A percentile compares a stretch with the other conserved stretches of the same genome.
Evolutionary conservation across 1,140 invertebrate genomes (phyloP).

Genomic region (Drosophila micromelanica): DNA sequence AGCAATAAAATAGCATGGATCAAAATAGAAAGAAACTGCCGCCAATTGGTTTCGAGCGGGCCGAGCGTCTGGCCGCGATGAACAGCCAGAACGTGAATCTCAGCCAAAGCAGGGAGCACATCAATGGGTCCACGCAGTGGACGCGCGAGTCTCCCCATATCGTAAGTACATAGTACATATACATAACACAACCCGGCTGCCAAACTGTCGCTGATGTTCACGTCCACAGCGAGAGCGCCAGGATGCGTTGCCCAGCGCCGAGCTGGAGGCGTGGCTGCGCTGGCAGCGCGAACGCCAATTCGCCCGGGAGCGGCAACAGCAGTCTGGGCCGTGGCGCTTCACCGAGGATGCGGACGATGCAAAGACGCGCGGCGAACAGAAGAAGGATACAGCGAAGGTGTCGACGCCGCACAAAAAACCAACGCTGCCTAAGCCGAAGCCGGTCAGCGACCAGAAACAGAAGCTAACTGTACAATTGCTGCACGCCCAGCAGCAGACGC

Average conservation of each 20-base stretch:
- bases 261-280: slow-evolving; percentile 20
- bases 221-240: no score
- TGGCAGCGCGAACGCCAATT: slow-evolving; percentile 32
- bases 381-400: not conserved
- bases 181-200: no score
- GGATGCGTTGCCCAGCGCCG: no score
- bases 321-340: slow-evolving; percentile 22
- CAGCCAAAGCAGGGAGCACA: not conserved
- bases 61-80: slow-evolving; percentile 10
- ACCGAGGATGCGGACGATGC: slow-evolving; percentile 5
- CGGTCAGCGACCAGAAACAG: not conserved
- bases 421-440: not conserved
- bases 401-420: not conserved
- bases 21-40: not conserved
- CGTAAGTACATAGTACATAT: no score
- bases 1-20: slow-evolving; percentile 1
- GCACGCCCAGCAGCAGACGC: slow-evolving; percentile 17
- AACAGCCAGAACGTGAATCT: slow-evolving; percentile 6
- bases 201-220: no score
- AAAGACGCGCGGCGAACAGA: not conserved
- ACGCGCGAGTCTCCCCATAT: no score
- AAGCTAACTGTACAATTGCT: slow-evolving; percentile 19
- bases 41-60: slow-evolving; percentile 30
- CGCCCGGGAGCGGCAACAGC: slow-evolving; percentile 22
- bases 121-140: not conserved